These are phyloP conservation scores for Stictocephala bisonia DNA, from an alignment of 2,888 invertebrate genomes.

Conservation along the genomic window DNA sequence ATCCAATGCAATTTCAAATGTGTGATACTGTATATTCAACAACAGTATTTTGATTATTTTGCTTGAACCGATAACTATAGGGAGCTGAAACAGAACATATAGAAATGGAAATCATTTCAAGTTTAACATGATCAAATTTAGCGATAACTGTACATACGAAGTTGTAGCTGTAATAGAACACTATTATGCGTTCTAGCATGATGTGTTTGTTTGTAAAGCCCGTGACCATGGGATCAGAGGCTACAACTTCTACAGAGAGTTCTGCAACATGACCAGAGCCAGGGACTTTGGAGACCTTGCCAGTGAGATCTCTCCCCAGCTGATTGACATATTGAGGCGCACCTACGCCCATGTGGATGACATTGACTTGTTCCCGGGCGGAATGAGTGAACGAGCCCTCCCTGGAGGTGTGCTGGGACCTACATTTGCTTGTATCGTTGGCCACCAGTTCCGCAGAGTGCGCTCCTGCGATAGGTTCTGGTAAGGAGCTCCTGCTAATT, in stretches of 20 bases:
- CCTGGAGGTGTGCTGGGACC: slow-evolving; percentile 70
- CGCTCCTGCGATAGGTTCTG: slow-evolving; percentile 71
- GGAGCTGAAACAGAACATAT: too few species aligned
- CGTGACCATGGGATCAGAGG: slow-evolving; percentile 66
- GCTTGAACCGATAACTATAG: too few species aligned
- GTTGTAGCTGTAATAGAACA: too few species aligned
- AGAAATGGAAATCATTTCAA: too few species aligned
- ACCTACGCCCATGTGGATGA: slow-evolving; percentile 68
- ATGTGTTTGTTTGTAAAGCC: too few species aligned
- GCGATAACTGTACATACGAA: too few species aligned
- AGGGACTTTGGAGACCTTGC: slow-evolving; percentile 66
- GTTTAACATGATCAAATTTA: too few species aligned
- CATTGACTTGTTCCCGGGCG: slow-evolving; percentile 71
- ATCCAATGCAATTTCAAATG: too few species aligned
- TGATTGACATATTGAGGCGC: slow-evolving; percentile 63
- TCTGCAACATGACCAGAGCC: slow-evolving; percentile 67
- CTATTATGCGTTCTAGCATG: too few species aligned
- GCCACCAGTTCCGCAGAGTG: slow-evolving; percentile 67
- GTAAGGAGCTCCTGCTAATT: too few species aligned
- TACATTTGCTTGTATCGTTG: slow-evolving; percentile 71
- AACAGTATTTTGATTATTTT: too few species aligned
- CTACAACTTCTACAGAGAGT: slow-evolving; percentile 65
- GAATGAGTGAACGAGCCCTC: slow-evolving; percentile 68
- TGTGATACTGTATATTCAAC: too few species aligned
- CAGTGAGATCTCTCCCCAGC: slow-evolving; percentile 63